Evolutionary conservation across 2,113 vertebrate genomes (phyloP), one percentile per base, ranked within the genome.

Genomic region (Seriola quinqueradiata): DNA sequence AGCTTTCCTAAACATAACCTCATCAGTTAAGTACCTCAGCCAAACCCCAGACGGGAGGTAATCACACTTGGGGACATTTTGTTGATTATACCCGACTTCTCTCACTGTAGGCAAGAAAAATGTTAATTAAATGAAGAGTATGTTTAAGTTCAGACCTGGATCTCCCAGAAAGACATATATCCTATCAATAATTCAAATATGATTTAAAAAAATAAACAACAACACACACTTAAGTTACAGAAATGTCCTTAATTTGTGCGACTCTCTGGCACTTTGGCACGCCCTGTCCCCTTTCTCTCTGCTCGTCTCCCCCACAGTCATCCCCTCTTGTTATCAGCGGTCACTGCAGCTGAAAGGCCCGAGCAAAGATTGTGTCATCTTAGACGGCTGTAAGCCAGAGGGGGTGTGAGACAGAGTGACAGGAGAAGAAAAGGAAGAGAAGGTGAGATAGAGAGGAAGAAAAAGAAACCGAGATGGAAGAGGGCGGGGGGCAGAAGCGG

Each of bases 271-370:
- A 70, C 58, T 77, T 58, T 6, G 28, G 8, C 55, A 38, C 72
- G 40, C 8, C 38, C 75, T 5, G 8, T 52, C 61, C 42, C 68
- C 67, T 69, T 59, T 38, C 54, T 21, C 36, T 1, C 7, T 5
- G 46, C 46, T 66, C 5, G 12, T 63, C 64, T 36, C 48, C 66
- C 34, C 64, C 23, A 1, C 63, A 76, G 48, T 66, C 80, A 42
- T 66, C 58, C 38, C 54, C 65, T 55, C 75, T 72, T 60, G n/a
- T 84, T 82, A 88, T 73, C 86, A 74, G 77, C 8, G 1, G 71
- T 28, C 71, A 10, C 69, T 46, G 61, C 8, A 28, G 69, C 75
- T 8, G 58, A 87, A 81, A 85, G 25, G 42, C 68, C 25, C 9
- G 8, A 9, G 79, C 11, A 8, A 59, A 86, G 84, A 78, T 36